Percentiles rank a stretch among this genome's conserved stretches.
Conservation (phyloP, 2,113 vertebrate species). For the Cyphomyrus discorhynchus region DNA sequence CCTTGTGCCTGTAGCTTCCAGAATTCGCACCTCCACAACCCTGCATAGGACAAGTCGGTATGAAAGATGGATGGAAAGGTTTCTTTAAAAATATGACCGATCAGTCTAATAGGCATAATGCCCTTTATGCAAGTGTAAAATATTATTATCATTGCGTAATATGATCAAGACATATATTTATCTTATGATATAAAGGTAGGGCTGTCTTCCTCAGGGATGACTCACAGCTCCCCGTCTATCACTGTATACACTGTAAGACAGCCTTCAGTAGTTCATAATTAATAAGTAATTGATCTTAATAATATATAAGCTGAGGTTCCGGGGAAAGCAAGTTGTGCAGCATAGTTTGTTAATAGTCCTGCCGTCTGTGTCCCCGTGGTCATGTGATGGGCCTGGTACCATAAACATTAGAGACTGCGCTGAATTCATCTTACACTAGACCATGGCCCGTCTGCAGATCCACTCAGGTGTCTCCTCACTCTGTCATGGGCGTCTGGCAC, state of each 20-base stretch:
- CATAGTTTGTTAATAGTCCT: neutral
- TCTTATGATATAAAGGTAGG: neutral
- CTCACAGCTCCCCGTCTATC: neutral
- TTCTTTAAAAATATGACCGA: neutral
- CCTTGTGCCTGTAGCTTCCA: neutral
- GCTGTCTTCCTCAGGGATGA: neutral
- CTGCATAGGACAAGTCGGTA: neutral
- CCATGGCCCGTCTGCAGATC: neutral
- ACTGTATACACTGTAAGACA: neutral
- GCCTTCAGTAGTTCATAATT: neutral
- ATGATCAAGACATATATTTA: neutral
- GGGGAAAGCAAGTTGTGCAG: neutral
- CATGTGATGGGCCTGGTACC: neutral
- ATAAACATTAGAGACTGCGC: neutral
- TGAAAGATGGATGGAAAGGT: neutral
- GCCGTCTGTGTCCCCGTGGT: neutral
- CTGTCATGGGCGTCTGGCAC: neutral
- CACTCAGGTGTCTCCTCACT: neutral
- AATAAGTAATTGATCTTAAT: neutral
- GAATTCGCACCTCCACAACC: neutral
- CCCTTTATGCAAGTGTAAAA: neutral
- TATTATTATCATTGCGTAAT: neutral
- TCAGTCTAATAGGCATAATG: neutral
- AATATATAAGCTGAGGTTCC: neutral
- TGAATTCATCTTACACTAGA: neutral